Evolutionary conservation across 2,797 vertebrate genomes (phyloP).

Genomic region (Gouania willdenowi): DNA sequence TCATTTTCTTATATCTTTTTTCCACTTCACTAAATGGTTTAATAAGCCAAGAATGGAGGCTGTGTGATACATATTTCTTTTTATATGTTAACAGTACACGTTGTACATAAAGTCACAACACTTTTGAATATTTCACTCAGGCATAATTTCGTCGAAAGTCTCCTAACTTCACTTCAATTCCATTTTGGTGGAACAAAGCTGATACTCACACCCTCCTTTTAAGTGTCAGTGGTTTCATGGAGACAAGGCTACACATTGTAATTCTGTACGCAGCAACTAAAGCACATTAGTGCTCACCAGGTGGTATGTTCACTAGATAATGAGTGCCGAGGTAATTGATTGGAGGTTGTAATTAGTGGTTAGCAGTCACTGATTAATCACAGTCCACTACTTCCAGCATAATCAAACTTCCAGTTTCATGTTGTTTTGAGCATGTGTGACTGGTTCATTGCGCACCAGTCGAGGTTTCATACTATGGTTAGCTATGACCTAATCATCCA

Average conservation of each 20-base stretch:
- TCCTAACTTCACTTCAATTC: slow-evolving; percentile 1
- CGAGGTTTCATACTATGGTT: too few species aligned
- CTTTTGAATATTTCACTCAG: neutral
- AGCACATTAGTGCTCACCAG: slow-evolving; percentile 59
- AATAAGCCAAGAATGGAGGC: too few species aligned
- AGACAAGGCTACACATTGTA: slow-evolving; percentile 23
- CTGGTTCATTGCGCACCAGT: slow-evolving; percentile 30
- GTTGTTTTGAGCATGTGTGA: slow-evolving; percentile 37
- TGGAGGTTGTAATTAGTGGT: slow-evolving; percentile 71
- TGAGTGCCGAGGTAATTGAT: slow-evolving; percentile 66
- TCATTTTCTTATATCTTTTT: too few species aligned
- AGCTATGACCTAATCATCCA: too few species aligned
- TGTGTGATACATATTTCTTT: too few species aligned
- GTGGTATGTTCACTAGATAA: slow-evolving; percentile 69
- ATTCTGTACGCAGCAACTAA: slow-evolving; percentile 47
- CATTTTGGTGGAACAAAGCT: too few species aligned
- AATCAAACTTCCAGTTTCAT: slow-evolving; percentile 39
- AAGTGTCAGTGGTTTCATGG: slow-evolving; percentile 13
- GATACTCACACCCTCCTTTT: slow-evolving; percentile 7
- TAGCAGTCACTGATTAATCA: slow-evolving; percentile 74
- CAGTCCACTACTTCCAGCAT: slow-evolving; percentile 46
- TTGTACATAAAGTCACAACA: too few species aligned
- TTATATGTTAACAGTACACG: too few species aligned
- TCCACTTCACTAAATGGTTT: too few species aligned
- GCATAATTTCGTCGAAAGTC: neutral